Conservation (phyloP, 1,140 invertebrate genomes). For the Phenacoccus solenopsis region DNA sequence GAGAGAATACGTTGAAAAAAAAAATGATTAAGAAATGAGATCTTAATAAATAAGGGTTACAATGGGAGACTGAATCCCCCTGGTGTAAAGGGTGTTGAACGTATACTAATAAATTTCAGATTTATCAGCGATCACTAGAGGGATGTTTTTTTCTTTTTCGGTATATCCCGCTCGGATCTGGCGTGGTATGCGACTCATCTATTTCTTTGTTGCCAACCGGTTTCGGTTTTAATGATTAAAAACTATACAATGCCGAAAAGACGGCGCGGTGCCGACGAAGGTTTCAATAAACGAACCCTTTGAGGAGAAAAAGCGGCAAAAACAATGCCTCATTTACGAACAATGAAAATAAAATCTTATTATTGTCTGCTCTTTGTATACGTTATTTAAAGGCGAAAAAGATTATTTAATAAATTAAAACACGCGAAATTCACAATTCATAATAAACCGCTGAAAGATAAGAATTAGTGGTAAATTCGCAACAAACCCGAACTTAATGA, state of each 20-base stretch:
- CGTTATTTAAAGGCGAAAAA: background rate
- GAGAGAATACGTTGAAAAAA: background rate
- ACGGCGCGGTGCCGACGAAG: background rate
- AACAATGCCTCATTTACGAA: conserved; percentile 1
- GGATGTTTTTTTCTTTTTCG: background rate
- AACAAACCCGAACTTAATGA: background rate
- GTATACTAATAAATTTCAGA: background rate
- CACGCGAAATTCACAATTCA: background rate
- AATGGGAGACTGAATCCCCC: too few relatives aligned
- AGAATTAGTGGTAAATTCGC: background rate
- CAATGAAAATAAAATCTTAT: conserved; percentile 3
- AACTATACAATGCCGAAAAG: background rate
- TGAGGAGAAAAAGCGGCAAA: background rate
- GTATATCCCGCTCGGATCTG: too few relatives aligned
- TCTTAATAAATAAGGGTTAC: conserved; percentile 3
- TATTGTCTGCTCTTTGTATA: background rate
- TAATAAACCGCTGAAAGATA: background rate
- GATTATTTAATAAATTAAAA: background rate
- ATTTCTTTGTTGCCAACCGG: background rate
- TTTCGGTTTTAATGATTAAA: background rate
- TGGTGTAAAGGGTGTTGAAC: background rate
- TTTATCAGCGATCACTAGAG: background rate
- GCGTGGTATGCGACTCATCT: background rate
- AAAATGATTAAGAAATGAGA: background rate
- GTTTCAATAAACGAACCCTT: background rate